These are phyloP conservation scores for Berghia stephanieae DNA, from an alignment of 1,140 invertebrate genomes.

Conservation along the genomic window DNA sequence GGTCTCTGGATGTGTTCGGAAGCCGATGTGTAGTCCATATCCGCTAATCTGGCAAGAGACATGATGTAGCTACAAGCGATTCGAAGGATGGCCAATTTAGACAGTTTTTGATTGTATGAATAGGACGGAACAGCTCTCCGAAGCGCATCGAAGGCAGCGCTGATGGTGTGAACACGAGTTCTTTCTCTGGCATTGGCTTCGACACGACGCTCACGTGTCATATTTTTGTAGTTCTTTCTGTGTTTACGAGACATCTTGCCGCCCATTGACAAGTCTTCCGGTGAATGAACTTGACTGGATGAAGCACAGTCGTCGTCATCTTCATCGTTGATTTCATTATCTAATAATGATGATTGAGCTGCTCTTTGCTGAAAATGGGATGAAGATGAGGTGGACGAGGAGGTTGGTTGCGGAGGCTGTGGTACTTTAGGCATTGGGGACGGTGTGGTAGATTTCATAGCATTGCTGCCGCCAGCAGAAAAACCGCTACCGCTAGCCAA, in stretches of 20 bases:
- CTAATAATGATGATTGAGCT: not conserved
- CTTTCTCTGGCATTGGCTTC: conserved; percentile 93
- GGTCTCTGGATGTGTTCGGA: conserved; percentile 56
- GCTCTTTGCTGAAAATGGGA: not conserved
- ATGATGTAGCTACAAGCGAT: conserved; percentile 85
- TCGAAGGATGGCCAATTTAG: conserved; percentile 88
- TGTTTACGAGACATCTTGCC: conserved; percentile 64
- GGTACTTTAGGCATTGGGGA: not conserved
- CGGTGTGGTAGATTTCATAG: not conserved
- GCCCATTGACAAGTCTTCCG: conserved; percentile 34
- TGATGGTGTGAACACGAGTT: conserved; percentile 92
- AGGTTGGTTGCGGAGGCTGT: too few species aligned
- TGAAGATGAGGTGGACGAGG: not conserved
- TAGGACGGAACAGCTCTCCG: conserved; percentile 86
- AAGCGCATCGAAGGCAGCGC: conserved; percentile 91
- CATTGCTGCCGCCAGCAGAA: too few species aligned
- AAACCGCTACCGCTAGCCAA: too few species aligned
- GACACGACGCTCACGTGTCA: conserved; percentile 89
- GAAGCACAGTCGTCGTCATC: conserved; percentile 3
- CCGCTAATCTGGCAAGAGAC: conserved; percentile 78
- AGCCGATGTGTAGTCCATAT: conserved; percentile 60
- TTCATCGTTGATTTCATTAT: not conserved
- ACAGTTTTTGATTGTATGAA: conserved; percentile 91
- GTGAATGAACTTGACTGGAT: conserved; percentile 25
- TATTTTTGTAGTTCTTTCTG: conserved; percentile 91